Conservation (phyloP, 2,797 vertebrate genomes). For the Lithobates sylvaticus region DNA sequence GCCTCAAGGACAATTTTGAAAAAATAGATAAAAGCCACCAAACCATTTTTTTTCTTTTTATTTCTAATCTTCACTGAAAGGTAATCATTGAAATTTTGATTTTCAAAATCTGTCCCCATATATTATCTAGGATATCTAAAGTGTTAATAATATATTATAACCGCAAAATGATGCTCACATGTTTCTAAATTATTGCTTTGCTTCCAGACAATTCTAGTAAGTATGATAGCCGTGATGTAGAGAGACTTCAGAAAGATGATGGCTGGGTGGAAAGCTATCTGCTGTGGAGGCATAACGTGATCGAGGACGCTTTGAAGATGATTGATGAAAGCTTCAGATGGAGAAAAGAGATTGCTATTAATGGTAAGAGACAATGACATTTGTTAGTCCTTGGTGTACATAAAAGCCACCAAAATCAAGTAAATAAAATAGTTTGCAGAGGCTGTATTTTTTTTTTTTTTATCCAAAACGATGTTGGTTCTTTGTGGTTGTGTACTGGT, state of each 20-base stretch:
- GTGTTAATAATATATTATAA: not conserved
- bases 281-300: slow-evolving; percentile 82
- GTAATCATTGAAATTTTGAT: too few species aligned
- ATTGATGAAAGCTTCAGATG: slow-evolving; percentile 95
- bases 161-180: not conserved
- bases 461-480: too few species aligned
- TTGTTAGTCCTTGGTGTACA: not conserved
- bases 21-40: too few species aligned
- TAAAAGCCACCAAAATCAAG: not conserved
- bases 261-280: slow-evolving; percentile 86
- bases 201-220: slow-evolving; percentile 84
- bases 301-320: slow-evolving; percentile 95
- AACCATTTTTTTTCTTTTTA: too few species aligned
- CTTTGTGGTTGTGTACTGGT: too few species aligned
- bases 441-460: too few species aligned
- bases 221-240: slow-evolving; percentile 92
- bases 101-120: too few species aligned
- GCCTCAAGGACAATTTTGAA: too few species aligned
- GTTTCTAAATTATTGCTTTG: not conserved
- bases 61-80: too few species aligned
- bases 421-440: not conserved
- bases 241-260: slow-evolving; percentile 87
- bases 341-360: slow-evolving; percentile 90
- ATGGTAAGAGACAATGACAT: slow-evolving; percentile 81
- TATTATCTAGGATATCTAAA: not conserved